A percentile compares a stretch with the other conserved stretches of the same genome.
Conservation (phyloP, 2,113 vertebrate species). For the Clarias macrocephalus region DNA sequence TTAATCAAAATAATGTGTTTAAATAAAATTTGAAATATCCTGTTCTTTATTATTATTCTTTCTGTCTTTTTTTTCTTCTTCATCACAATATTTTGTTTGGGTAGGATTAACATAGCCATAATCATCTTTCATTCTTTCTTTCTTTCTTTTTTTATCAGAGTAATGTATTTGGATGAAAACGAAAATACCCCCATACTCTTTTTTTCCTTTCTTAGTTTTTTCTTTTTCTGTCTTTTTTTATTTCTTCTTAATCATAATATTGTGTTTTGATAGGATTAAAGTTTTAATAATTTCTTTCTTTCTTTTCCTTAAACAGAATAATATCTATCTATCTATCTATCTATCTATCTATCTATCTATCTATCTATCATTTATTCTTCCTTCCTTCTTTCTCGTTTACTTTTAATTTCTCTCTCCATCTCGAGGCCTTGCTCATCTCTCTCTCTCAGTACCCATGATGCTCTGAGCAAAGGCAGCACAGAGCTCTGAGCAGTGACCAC, state of each 20-base stretch:
- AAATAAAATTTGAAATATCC: too few species aligned
- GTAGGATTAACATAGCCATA: too few species aligned
- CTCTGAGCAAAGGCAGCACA: background rate
- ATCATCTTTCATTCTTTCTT: background rate
- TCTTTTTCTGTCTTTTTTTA: background rate
- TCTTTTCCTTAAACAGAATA: background rate
- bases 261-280: background rate
- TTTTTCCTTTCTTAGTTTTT: background rate
- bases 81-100: background rate
- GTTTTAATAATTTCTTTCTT: background rate
- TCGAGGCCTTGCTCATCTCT: background rate
- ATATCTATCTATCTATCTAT: background rate
- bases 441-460: background rate
- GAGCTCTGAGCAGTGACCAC: background rate
- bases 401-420: background rate
- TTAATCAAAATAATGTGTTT: too few species aligned
- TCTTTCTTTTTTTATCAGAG: background rate
- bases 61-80: background rate
- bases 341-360: slow-evolving; percentile 19
- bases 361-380: background rate
- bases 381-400: background rate
- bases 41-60: background rate
- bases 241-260: too few species aligned
- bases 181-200: background rate
- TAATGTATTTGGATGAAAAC: too few species aligned